A percentile compares a stretch with the other conserved stretches of the same genome.
phyloP scores from a whole-genome alignment of 2,113 vertebrate genomes.

The Megaceryle maxima region DNA sequence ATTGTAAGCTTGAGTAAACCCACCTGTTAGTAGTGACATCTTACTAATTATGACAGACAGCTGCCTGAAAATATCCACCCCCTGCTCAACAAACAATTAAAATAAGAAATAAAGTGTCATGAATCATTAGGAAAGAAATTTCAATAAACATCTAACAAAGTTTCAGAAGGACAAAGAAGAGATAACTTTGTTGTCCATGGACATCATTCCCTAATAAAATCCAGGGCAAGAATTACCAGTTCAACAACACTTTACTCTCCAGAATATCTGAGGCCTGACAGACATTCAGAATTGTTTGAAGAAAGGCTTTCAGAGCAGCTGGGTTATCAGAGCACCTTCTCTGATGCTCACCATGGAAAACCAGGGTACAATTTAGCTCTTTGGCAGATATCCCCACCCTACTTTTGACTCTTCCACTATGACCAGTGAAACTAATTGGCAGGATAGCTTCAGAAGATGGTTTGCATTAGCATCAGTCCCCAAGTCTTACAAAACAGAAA shows the following conservation, averaged over 20 bases:
- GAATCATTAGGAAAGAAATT: not conserved
- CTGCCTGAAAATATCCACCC: not conserved
- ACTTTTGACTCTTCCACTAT: not conserved
- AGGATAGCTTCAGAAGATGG: not conserved
- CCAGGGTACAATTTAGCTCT: not conserved
- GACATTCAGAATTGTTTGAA: not conserved
- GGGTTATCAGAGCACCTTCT: not conserved
- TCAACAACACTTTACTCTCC: not conserved
- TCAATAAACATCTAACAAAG: not conserved
- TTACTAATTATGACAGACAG: not conserved
- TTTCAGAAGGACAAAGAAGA: not conserved
- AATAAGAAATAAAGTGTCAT: not conserved
- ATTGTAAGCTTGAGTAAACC: not conserved
- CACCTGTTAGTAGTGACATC: not conserved
- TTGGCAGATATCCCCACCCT: not conserved
- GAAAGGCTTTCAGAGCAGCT: not conserved
- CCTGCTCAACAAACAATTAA: not conserved
- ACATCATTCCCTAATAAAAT: not conserved
- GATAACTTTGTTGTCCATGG: rapidly evolving
- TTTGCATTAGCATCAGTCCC: not conserved
- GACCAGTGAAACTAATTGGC: not conserved
- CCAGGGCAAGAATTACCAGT: not conserved
- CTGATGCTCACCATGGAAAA: not conserved
- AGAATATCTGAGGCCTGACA: not conserved
- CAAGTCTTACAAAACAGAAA: not conserved